Evolutionary conservation across 2,113 vertebrate species (phyloP).

Genomic region (Pteruthius melanotis): DNA sequence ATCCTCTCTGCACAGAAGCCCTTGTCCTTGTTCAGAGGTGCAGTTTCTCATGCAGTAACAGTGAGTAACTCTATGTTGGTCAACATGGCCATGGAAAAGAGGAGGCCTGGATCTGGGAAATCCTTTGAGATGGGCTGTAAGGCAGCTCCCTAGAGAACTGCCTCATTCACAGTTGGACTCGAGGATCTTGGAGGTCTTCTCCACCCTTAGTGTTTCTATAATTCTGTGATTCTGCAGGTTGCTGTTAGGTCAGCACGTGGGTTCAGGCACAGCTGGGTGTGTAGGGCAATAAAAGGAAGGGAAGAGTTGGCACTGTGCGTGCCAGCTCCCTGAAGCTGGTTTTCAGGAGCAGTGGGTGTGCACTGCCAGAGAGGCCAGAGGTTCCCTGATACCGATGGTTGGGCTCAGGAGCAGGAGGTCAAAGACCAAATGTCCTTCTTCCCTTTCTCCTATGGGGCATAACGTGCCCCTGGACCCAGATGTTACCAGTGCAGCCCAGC

Average conservation of each 20-base stretch:
- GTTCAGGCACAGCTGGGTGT: neutral
- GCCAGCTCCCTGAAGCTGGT: neutral
- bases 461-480: fast-evolving
- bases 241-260: neutral
- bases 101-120: neutral
- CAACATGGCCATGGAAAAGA: neutral
- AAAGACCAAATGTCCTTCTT: neutral
- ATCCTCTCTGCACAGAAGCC: neutral
- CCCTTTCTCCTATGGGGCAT: fast-evolving
- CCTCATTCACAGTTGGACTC: neutral
- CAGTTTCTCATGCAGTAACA: neutral
- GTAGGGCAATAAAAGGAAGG: neutral
- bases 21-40: neutral
- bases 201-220: neutral
- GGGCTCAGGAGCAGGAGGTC: neutral
- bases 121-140: neutral
- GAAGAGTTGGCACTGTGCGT: fast-evolving
- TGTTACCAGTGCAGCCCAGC: neutral
- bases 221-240: neutral
- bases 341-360: neutral
- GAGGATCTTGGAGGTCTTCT: neutral
- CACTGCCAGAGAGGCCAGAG: neutral
- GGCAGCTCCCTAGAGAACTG: neutral
- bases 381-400: neutral
- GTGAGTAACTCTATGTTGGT: neutral